Percentiles rank a stretch among this genome's conserved stretches.
Conservation (phyloP, 2,113 vertebrate species). For the Psephotus haematonotus region DNA sequence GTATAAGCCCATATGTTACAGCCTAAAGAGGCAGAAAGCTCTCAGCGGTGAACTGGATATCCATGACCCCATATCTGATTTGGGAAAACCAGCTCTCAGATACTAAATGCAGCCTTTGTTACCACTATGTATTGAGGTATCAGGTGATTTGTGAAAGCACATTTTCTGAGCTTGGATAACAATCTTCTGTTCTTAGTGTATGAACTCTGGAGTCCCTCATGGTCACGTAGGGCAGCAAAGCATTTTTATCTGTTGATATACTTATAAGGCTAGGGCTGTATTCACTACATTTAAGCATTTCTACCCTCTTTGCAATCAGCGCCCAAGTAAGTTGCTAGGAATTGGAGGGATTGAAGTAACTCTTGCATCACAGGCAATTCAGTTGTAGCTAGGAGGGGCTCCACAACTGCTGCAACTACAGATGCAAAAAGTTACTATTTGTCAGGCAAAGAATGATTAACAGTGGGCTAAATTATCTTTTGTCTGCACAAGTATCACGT, state of each 20-base stretch:
- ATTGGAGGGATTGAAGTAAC: not conserved
- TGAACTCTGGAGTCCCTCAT: not conserved
- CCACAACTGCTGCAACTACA: fast-evolving
- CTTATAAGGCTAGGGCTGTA: not conserved
- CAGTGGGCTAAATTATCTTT: fast-evolving
- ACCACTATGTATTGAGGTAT: not conserved
- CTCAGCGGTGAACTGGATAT: not conserved
- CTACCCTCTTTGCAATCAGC: not conserved
- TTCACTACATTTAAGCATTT: not conserved
- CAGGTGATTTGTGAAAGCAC: not conserved
- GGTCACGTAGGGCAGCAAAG: not conserved
- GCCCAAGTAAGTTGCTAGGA: fast-evolving
- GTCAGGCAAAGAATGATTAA: not conserved
- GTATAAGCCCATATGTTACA: not conserved
- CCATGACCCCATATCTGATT: too few species aligned
- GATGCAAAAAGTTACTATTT: not conserved
- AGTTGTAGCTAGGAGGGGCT: not conserved
- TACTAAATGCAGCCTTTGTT: not conserved
- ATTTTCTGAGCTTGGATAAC: not conserved
- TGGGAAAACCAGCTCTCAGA: not conserved
- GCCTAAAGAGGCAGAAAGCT: not conserved
- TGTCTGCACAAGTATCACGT: fast-evolving
- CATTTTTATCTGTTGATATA: not conserved
- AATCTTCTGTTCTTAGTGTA: not conserved
- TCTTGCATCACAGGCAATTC: too few species aligned